Percentiles rank a stretch among this genome's conserved stretches.
phyloP scores from a whole-genome alignment of 2,888 invertebrate genomes.

The Dolichomitus sp. region DNA sequence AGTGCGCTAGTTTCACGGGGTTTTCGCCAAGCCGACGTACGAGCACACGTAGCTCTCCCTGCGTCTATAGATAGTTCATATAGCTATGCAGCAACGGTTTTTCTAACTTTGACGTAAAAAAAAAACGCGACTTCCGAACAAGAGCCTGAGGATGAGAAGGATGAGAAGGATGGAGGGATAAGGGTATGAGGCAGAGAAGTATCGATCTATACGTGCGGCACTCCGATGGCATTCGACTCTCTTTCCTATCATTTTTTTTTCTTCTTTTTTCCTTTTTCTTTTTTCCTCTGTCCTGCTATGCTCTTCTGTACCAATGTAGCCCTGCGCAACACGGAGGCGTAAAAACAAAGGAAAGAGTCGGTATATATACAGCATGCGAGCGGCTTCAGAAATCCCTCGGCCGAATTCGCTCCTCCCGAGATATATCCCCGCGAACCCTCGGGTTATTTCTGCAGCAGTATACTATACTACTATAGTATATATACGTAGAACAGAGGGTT shows the following conservation, averaged over 20 bases:
- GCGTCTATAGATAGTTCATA: constrained; percentile 6
- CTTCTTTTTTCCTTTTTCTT: neutral
- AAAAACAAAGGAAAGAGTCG: constrained; percentile 64
- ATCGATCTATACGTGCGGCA: constrained; percentile 64
- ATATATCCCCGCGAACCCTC: constrained; percentile 61
- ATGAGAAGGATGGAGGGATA: constrained; percentile 6
- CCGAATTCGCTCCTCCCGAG: constrained; percentile 60
- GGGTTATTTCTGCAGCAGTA: constrained; percentile 55
- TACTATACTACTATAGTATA: constrained; percentile 5
- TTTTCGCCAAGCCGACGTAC: constrained; percentile 16
- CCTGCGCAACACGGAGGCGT: constrained; percentile 42
- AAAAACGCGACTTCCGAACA: constrained; percentile 57
- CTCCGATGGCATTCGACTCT: constrained; percentile 52
- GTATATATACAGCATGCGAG: constrained; percentile 27
- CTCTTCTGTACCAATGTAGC: constrained; percentile 27
- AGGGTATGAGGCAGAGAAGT: constrained; percentile 44
- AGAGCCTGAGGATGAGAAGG: constrained; percentile 8
- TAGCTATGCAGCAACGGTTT: constrained; percentile 25
- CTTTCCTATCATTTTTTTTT: constrained; percentile 11
- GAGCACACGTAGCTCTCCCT: constrained; percentile 13
- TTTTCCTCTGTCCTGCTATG: constrained; percentile 28
- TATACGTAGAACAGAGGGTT: constrained; percentile 16
- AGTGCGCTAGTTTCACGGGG: constrained; percentile 55
- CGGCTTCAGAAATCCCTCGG: constrained; percentile 63
- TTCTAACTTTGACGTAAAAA: constrained; percentile 55